Evolutionary conservation across 2,888 invertebrate species (phyloP), one percentile per base, ranked within the genome.

Genomic region (Clepsis dumicolana): DNA sequence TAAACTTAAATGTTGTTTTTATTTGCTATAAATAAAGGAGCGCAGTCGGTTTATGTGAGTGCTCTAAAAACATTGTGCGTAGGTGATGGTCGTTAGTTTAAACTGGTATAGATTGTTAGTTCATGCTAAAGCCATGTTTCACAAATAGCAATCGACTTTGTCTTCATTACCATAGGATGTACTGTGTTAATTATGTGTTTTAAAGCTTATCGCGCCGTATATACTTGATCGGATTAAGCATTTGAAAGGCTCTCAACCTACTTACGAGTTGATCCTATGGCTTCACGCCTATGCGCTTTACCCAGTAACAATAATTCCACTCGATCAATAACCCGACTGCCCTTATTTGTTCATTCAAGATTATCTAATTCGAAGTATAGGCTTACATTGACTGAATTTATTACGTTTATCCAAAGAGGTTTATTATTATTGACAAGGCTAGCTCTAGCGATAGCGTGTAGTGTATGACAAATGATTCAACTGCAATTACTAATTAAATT

Each of bases 211-310:
- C 71, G 71, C 54, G 71, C 70, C 62, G 48, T 70, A 66, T 72
- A 70, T 76, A 75, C 75, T 72, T 76, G 73, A 82, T 81, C 79
- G 79, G 80, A 84, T 85, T 83, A 85, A 77, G 75, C 73, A 80
- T 80, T 84, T 76, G 80, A 78, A 79, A 74, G 76, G 79, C 76
- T 80, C 80, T 86, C 86, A 89, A 84, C 88, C 87, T 80, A 87
- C 81, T 84, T 87, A 79, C 74, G 77, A 77, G 80, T 79, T 78
- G 77, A 78, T 77, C 79, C 62, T 86, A 84, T 75, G 87, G 86
- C 81, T 86, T 89, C 70, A 79, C 75, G 74, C 79, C 80, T 85
- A 76, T 77, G 75, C 80, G 77, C 67, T 63, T 73, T 71, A 65
- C 64, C 38, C 53, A 60, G 59, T 67, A 70, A 72, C 71, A 74